Conservation (phyloP, 2,888 invertebrate genomes). For the Drosophila barbarae region DNA sequence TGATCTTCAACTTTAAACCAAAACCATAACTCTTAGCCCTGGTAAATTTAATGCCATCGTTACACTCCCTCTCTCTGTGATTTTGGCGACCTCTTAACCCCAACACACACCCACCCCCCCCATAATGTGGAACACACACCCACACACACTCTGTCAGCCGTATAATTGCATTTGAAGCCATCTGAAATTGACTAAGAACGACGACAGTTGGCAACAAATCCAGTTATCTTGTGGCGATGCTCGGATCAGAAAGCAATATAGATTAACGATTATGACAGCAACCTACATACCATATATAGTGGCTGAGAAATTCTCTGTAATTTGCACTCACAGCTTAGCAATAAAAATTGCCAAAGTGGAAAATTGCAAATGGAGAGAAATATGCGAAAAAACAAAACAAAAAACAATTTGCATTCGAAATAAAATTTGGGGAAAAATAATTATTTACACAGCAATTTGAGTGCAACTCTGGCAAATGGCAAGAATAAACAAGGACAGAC, state of each 20-base stretch:
- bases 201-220: conserved; percentile 35
- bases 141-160: conserved; percentile 10
- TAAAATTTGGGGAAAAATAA: conserved; percentile 39
- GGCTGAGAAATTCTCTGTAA: neutral
- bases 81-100: conserved; percentile 14
- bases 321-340: conserved; percentile 30
- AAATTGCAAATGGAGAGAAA: conserved; percentile 13
- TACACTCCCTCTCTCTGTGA: conserved; percentile 1
- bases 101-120: neutral
- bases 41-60: neutral
- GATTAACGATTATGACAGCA: conserved; percentile 31
- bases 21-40: neutral
- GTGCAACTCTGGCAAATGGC: conserved; percentile 23
- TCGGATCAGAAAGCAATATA: conserved; percentile 30
- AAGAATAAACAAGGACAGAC: conserved; percentile 8
- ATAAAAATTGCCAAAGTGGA: conserved; percentile 19
- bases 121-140: conserved; percentile 1
- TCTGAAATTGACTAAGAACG: conserved; percentile 27
- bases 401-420: conserved; percentile 43
- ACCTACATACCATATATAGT: neutral
- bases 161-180: conserved; percentile 58
- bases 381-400: conserved; percentile 11
- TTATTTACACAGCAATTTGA: conserved; percentile 46
- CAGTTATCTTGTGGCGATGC: conserved; percentile 16
- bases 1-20: neutral